Conservation (phyloP, 2,113 vertebrate species). For the Chelonoidis abingdonii region DNA sequence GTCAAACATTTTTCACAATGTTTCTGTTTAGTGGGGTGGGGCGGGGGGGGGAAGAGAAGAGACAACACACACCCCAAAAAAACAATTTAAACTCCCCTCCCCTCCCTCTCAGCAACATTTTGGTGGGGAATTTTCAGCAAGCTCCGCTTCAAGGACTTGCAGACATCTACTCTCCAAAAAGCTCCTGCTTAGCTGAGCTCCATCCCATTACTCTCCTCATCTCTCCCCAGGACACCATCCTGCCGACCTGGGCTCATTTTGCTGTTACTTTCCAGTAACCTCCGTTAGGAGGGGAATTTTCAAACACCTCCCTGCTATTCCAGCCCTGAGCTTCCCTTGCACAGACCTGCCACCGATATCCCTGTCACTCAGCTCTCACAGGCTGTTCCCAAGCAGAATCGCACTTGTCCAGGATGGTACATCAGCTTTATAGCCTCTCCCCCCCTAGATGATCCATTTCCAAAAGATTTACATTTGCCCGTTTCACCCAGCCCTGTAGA, state of each 20-base stretch:
- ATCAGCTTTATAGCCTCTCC: neutral
- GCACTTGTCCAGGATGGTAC: neutral
- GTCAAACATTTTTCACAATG: too few species aligned
- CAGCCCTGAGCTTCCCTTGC: neutral
- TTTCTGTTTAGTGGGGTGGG: too few species aligned
- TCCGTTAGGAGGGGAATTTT: neutral
- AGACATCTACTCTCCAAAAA: neutral
- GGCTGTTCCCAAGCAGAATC: neutral
- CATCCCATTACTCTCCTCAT: neutral
- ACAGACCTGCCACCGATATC: neutral
- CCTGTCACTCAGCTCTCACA: too few species aligned
- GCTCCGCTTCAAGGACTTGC: neutral
- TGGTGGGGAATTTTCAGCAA: neutral
- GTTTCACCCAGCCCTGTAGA: neutral
- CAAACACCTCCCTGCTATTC: neutral
- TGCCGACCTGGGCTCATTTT: neutral
- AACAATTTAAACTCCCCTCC: neutral
- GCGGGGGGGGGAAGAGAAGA: too few species aligned
- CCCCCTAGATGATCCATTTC: neutral
- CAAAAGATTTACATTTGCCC: neutral
- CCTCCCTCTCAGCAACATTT: neutral
- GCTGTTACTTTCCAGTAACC: neutral
- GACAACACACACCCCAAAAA: too few species aligned
- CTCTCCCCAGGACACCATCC: neutral
- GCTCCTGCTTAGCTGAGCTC: neutral